phyloP scores from a whole-genome alignment of 2,113 vertebrate genomes.

The Brachyistius frenatus region DNA sequence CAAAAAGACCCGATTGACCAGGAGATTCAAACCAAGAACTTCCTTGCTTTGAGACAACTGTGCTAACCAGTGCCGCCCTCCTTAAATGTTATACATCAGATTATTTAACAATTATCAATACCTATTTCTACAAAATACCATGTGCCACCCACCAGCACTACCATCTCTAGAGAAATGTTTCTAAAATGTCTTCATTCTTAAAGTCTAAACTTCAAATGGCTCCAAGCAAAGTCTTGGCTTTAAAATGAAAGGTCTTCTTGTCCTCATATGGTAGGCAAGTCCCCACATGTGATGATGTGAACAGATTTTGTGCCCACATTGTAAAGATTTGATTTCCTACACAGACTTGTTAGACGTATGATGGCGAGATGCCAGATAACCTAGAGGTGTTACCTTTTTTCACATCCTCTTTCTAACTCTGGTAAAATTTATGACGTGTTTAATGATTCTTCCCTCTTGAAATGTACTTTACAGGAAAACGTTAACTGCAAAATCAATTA shows the following conservation, averaged over 20 bases:
- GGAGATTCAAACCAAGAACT: too few species aligned
- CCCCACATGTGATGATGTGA: slow-evolving; percentile 32
- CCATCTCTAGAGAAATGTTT: too few species aligned
- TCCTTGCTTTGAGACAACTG: too few species aligned
- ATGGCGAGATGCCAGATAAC: slow-evolving; percentile 53
- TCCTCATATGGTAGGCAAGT: slow-evolving; percentile 5
- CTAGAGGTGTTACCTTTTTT: slow-evolving; percentile 36
- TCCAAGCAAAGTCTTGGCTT: too few species aligned
- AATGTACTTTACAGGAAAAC: background rate
- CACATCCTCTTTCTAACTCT: background rate
- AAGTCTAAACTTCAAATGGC: too few species aligned
- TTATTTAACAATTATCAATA: too few species aligned
- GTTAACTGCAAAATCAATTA: background rate
- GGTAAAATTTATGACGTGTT: background rate
- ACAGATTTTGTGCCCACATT: slow-evolving; percentile 15
- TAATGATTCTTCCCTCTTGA: background rate
- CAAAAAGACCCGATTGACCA: too few species aligned
- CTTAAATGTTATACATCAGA: too few species aligned
- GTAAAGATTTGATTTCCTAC: slow-evolving; percentile 17
- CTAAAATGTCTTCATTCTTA: too few species aligned
- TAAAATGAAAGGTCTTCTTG: slow-evolving; percentile 5
- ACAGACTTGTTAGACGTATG: slow-evolving; percentile 2
- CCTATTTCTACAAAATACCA: too few species aligned
- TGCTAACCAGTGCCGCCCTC: too few species aligned
- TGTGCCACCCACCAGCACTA: too few species aligned